A percentile compares a stretch with the other conserved stretches of the same genome.
Conservation (phyloP, 2,888 invertebrate genomes). For the Heliconius sara region DNA sequence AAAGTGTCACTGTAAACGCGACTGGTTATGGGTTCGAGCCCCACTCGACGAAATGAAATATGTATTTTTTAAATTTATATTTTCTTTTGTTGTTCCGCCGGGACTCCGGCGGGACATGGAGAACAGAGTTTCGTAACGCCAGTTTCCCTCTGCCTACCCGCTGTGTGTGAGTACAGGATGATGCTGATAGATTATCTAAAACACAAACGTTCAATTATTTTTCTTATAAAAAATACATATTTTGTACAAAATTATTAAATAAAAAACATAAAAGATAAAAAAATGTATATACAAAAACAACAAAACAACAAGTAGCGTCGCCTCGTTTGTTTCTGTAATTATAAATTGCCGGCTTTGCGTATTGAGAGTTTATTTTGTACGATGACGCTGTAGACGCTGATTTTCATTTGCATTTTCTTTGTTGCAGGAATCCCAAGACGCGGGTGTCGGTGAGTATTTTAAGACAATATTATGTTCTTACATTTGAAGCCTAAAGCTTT, state of each 20-base stretch:
- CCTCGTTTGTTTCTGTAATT: slow-evolving; percentile 50
- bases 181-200: neutral
- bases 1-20: too few relatives aligned
- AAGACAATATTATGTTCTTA: neutral
- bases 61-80: neutral
- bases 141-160: neutral
- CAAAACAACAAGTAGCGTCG: slow-evolving; percentile 1
- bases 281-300: neutral
- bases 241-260: neutral
- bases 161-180: neutral
- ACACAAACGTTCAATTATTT: neutral
- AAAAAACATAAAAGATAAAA: neutral
- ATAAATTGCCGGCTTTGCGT: slow-evolving; percentile 62
- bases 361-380: slow-evolving; percentile 31
- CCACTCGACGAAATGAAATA: too few relatives aligned
- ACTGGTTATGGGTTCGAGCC: too few relatives aligned
- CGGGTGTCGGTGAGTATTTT: slow-evolving; percentile 67
- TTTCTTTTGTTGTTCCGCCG: too few relatives aligned
- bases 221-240: neutral
- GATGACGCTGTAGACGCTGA: slow-evolving; percentile 51
- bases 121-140: neutral
- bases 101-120: too few relatives aligned
- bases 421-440: slow-evolving; percentile 77
- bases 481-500: slow-evolving; percentile 21
- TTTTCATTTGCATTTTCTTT: slow-evolving; percentile 54